Evolutionary conservation across 1,140 invertebrate species (phyloP).

Genomic region (Cylas formicarius): DNA sequence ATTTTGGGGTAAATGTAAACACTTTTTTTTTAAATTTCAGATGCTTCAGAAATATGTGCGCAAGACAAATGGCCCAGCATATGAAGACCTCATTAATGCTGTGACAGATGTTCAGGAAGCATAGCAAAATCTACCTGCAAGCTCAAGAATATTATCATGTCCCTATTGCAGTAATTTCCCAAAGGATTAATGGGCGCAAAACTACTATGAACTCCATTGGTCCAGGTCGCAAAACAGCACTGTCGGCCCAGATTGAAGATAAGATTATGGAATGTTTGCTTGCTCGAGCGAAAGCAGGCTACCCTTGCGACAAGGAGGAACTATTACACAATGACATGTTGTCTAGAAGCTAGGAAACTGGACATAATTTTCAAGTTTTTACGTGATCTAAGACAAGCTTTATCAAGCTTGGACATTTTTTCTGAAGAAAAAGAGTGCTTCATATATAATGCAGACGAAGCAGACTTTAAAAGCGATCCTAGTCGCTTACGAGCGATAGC

Average conservation of each 20-base stretch:
- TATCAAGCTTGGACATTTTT: conserved; percentile 1
- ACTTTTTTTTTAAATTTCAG: conserved; percentile 1
- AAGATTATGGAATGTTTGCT: conserved; percentile 12
- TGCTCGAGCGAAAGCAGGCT: conserved; percentile 12
- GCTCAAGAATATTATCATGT: conserved; percentile 12
- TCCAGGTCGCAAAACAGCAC: background rate
- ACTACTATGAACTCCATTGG: conserved; percentile 7
- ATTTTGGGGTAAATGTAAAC: conserved; percentile 12
- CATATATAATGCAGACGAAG: conserved; percentile 22
- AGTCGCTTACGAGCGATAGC: conserved; percentile 18
- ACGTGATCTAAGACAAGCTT: conserved; percentile 9
- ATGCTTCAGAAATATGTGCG: conserved; percentile 15
- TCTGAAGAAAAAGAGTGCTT: conserved; percentile 6
- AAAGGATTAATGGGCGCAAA: conserved; percentile 18
- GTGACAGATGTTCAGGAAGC: conserved; percentile 16
- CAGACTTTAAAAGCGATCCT: conserved; percentile 16
- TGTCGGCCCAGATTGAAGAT: conserved; percentile 7
- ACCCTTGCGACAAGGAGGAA: conserved; percentile 13
- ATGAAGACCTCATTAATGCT: conserved; percentile 16
- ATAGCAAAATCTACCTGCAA: conserved; percentile 13
- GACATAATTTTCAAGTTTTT: conserved; percentile 22
- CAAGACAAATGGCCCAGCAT: conserved; percentile 10
- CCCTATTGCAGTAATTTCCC: conserved; percentile 13
- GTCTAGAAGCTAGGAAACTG: conserved; percentile 18
- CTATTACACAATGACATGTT: conserved; percentile 10